phyloP scores from a whole-genome alignment of 2,113 vertebrate species.

The Psammodynastes pulverulentus region DNA sequence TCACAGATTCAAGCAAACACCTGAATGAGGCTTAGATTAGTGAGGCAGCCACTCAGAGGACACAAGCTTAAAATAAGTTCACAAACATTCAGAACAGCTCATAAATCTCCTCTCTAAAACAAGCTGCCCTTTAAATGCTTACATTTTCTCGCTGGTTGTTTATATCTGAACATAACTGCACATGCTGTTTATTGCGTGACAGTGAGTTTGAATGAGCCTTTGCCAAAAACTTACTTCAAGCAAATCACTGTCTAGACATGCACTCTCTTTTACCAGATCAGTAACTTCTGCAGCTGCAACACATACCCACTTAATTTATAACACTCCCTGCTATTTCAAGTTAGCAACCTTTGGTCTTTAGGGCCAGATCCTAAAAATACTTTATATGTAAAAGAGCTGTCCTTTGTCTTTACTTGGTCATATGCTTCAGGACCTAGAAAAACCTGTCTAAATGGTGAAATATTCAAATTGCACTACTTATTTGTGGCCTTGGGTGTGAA shows the following conservation, averaged over 20 bases:
- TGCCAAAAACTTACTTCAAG: background rate
- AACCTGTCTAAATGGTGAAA: background rate
- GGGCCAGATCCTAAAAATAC: background rate
- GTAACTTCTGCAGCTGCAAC: background rate
- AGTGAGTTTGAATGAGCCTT: background rate
- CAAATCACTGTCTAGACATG: slow-evolving; percentile 46
- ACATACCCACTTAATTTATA: background rate
- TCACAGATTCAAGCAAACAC: background rate
- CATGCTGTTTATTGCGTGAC: background rate
- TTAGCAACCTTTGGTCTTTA: background rate
- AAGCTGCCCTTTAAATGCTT: background rate
- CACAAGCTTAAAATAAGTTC: slow-evolving; percentile 23
- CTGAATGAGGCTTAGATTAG: background rate
- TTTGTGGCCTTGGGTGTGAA: background rate
- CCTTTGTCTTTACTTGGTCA: background rate
- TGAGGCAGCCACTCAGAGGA: background rate
- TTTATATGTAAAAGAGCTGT: background rate
- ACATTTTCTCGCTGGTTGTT: slow-evolving; percentile 7
- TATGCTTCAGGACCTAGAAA: background rate
- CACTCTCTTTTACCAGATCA: slow-evolving; percentile 21
- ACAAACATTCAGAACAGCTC: background rate
- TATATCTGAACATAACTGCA: background rate
- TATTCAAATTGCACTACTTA: background rate
- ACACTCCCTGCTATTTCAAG: background rate
- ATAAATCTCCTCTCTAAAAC: background rate